phyloP scores from a whole-genome alignment of 2,113 vertebrate species.

The Pedetes capensis region DNA sequence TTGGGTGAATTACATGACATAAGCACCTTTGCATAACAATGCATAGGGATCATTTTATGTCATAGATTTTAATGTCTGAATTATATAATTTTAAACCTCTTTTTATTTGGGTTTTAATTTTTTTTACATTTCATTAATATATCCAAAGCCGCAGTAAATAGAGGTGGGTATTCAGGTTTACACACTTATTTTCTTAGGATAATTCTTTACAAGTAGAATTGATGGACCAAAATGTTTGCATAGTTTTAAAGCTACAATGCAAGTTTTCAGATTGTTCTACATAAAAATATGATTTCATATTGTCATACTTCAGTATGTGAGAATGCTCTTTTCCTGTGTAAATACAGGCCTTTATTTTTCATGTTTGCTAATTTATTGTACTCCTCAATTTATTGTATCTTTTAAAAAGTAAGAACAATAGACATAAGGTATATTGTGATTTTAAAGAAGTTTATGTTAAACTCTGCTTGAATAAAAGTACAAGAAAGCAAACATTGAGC shows the following conservation, averaged over 20 bases:
- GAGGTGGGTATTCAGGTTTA: not conserved
- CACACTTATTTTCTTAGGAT: not conserved
- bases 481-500: not conserved
- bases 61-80: not conserved
- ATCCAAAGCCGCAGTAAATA: not conserved
- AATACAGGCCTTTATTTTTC: not conserved
- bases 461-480: not conserved
- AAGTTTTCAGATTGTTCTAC: not conserved
- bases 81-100: not conserved
- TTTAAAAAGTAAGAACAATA: not conserved
- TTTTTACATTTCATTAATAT: slow-evolving; percentile 29
- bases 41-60: not conserved
- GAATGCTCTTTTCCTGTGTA: not conserved
- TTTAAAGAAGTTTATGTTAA: slow-evolving; percentile 1
- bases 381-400: not conserved
- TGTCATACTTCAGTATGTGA: not conserved
- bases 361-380: not conserved
- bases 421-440: slow-evolving; percentile 1
- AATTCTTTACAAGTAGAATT: slow-evolving; percentile 11
- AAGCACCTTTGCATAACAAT: not conserved
- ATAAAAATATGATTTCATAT: slow-evolving; percentile 22
- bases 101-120: not conserved
- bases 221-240: not conserved
- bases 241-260: not conserved
- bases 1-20: not conserved